Evolutionary conservation across 2,113 vertebrate species (phyloP).

Genomic region (Fregetta grallaria): DNA sequence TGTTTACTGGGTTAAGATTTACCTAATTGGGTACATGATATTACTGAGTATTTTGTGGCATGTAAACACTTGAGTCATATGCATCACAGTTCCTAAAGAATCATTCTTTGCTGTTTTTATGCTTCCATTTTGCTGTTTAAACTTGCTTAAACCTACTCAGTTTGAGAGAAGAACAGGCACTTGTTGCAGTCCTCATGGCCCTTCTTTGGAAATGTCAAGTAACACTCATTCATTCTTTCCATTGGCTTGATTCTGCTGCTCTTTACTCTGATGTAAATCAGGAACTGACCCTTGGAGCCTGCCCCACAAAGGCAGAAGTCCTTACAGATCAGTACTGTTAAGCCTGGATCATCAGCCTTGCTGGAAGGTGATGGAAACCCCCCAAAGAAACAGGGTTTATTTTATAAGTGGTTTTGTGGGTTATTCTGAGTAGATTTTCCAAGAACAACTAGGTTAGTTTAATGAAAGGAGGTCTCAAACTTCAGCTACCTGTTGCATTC

Average conservation of each 20-base stretch:
- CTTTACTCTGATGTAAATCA: neutral
- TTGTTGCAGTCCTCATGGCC: neutral
- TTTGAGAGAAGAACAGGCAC: neutral
- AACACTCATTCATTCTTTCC: neutral
- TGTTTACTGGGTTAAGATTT: slow-evolving; percentile 22
- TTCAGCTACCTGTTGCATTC: neutral
- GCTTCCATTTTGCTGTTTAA: neutral
- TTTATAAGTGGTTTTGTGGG: neutral
- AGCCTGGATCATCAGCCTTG: neutral
- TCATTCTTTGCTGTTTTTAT: neutral
- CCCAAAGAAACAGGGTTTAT: neutral
- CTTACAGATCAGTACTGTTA: neutral
- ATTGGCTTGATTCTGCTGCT: neutral
- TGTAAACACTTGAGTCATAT: slow-evolving; percentile 1
- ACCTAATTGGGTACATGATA: slow-evolving; percentile 13
- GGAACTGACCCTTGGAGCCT: neutral
- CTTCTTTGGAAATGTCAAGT: neutral
- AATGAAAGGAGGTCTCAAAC: neutral
- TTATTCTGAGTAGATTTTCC: neutral
- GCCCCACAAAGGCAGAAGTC: neutral
- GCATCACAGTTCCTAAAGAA: neutral
- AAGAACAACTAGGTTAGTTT: neutral
- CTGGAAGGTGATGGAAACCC: neutral
- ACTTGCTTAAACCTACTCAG: neutral
- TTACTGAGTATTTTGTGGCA: slow-evolving; percentile 9